Evolutionary conservation across 2,113 vertebrate genomes (phyloP).

Genomic region (Phyllostomus hastatus): DNA sequence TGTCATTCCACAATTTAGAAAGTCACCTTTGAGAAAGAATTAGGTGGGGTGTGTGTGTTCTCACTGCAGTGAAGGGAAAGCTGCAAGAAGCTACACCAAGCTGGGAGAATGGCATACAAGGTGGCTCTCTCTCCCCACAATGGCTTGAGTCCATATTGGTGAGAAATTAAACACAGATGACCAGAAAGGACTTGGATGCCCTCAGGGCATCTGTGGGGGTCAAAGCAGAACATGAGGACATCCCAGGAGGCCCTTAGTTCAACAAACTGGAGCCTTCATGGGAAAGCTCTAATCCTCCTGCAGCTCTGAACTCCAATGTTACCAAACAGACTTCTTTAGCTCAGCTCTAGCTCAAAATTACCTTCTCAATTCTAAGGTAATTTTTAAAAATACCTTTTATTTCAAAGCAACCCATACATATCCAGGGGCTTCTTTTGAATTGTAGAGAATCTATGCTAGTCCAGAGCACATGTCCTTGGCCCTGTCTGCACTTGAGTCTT

Average conservation of each 20-base stretch:
- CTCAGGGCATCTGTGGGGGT: neutral
- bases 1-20: neutral
- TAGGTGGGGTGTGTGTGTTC: neutral
- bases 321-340: fast-evolving
- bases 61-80: neutral
- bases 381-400: neutral
- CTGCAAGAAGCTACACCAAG: neutral
- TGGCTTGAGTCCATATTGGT: fast-evolving
- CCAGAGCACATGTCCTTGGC: fast-evolving
- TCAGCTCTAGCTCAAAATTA: too few relatives aligned
- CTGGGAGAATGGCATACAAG: fast-evolving
- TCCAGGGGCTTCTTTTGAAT: neutral
- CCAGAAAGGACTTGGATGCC: neutral
- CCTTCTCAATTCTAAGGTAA: neutral
- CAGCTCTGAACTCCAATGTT: fast-evolving
- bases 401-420: neutral
- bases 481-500: neutral
- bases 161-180: too few relatives aligned
- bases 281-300: too few relatives aligned
- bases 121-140: fast-evolving
- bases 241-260: neutral
- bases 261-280: fast-evolving
- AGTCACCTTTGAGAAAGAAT: neutral
- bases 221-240: fast-evolving
- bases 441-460: fast-evolving